A percentile compares a stretch with the other conserved stretches of the same genome.
Conservation (phyloP, 2,797 vertebrate genomes). For the Nyctibius grandis region DNA sequence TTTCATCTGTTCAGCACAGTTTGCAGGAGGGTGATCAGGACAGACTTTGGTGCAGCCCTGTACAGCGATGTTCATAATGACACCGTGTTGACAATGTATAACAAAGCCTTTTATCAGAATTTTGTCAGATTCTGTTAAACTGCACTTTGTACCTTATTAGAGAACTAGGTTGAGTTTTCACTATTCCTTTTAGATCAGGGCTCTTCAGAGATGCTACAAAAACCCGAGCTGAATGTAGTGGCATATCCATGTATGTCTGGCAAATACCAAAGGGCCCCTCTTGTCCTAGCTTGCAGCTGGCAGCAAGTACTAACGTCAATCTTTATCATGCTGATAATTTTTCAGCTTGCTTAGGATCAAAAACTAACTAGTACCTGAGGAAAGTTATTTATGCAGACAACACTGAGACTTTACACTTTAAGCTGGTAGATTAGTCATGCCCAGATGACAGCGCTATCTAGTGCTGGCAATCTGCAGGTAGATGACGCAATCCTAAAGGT, state of each 20-base stretch:
- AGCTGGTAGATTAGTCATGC: conserved; percentile 19
- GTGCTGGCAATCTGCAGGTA: conserved; percentile 55
- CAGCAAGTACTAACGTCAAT: not conserved
- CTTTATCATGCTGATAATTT: not conserved
- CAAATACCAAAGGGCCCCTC: not conserved
- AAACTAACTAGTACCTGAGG: not conserved
- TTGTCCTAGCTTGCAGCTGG: not conserved
- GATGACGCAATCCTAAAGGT: conserved; percentile 62
- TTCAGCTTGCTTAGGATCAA: conserved; percentile 7
- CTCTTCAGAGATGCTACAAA: not conserved
- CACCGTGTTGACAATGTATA: accelerated
- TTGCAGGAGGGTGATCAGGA: not conserved
- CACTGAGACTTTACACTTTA: not conserved
- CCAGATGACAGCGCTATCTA: conserved; percentile 43
- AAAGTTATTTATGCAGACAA: conserved; percentile 43
- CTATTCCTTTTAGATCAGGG: not conserved
- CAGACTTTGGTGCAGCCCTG: not conserved
- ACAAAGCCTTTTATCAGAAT: not conserved
- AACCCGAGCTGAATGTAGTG: not conserved
- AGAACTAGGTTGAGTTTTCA: not conserved
- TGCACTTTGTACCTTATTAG: not conserved
- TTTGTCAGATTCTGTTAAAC: not conserved
- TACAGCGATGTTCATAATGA: not conserved
- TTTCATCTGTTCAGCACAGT: not conserved
- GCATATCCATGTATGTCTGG: too few species aligned